Conservation (phyloP, 2,113 vertebrate species). For the Tupaia chinensis region DNA sequence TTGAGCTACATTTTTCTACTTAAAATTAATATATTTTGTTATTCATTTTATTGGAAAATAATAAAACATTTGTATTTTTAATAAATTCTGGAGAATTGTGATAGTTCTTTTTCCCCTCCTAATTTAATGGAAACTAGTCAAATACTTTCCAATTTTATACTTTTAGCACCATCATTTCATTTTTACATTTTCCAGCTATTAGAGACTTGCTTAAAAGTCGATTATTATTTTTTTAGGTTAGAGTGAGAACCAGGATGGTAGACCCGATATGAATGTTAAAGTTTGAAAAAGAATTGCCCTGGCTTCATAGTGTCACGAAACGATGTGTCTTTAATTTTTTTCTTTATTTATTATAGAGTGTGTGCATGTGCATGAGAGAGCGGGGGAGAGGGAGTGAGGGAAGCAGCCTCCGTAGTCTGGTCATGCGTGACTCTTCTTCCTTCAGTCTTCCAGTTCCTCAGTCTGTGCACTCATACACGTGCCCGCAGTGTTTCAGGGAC, state of each 20-base stretch:
- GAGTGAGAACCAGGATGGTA: not conserved
- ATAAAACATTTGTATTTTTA: not conserved
- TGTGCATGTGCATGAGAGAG: too few relatives aligned
- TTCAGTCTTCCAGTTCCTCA: too few relatives aligned
- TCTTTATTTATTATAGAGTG: not conserved
- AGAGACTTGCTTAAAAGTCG: not conserved
- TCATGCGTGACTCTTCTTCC: too few relatives aligned
- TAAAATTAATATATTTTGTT: not conserved
- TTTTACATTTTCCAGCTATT: slow-evolving; percentile 10
- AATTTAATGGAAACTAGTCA: not conserved
- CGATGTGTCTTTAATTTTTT: not conserved
- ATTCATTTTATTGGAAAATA: not conserved
- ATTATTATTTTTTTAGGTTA: not conserved
- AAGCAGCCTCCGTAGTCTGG: too few relatives aligned
- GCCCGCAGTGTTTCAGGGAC: too few relatives aligned
- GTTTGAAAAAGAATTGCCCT: not conserved
- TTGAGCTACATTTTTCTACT: not conserved
- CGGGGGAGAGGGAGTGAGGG: too few relatives aligned
- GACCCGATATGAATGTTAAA: not conserved
- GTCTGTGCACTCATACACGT: too few relatives aligned
- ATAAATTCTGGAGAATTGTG: not conserved
- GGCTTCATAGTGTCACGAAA: not conserved
- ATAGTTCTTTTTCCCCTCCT: not conserved
- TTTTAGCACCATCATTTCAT: not conserved
- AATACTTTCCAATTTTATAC: not conserved